phyloP scores from a whole-genome alignment of 1,140 invertebrate species.

The Pseudobourletiella spinata region DNA sequence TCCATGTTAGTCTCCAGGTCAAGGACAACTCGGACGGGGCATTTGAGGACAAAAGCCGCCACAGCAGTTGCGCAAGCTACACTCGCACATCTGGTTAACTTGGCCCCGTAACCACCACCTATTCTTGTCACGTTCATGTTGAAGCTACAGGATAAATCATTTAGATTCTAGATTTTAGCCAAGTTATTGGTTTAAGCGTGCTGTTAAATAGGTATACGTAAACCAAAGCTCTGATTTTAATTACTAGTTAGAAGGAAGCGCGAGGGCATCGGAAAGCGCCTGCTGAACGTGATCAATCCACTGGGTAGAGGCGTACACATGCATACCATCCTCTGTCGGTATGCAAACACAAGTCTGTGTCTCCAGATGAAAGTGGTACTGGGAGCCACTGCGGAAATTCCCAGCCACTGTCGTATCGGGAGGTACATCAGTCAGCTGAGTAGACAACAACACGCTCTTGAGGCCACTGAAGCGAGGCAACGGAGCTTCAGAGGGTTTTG shows the following conservation, averaged over 20 bases:
- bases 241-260: conserved; percentile 43
- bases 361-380: conserved; percentile 47
- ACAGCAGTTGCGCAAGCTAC: conserved; percentile 53
- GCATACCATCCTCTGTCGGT: conserved; percentile 42
- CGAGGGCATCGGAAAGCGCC: conserved; percentile 50
- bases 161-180: conserved; percentile 47
- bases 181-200: no score
- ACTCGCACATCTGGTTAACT: conserved; percentile 35
- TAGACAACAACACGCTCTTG: no score
- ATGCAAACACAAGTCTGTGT: conserved; percentile 41
- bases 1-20: conserved; percentile 57
- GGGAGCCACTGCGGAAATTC: conserved; percentile 40
- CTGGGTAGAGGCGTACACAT: conserved; percentile 46
- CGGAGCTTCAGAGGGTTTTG: no score
- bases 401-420: no score
- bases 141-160: no score
- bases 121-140: conserved; percentile 54
- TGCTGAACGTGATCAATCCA: conserved; percentile 57
- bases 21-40: conserved; percentile 54
- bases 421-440: no score
- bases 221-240: no score
- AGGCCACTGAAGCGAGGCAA: no score
- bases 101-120: conserved; percentile 42
- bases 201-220: no score
- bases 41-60: conserved; percentile 50